A percentile compares a stretch with the other conserved stretches of the same genome.
phyloP scores from a whole-genome alignment of 2,888 invertebrate genomes.

The Synanthedon formicaeformis region DNA sequence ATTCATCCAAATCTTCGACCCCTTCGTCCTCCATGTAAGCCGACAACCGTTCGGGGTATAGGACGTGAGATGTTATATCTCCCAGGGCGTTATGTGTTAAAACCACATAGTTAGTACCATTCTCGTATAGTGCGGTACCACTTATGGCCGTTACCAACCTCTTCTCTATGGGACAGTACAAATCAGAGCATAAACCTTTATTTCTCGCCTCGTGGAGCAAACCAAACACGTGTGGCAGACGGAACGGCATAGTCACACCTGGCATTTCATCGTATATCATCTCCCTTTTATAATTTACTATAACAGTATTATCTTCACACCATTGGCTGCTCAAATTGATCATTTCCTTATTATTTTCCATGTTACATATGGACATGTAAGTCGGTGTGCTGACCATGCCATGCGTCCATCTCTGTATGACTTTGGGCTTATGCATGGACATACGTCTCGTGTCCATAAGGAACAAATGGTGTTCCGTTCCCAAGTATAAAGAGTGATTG shows the following conservation, averaged over 20 bases:
- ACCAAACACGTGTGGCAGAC: slow-evolving; percentile 41
- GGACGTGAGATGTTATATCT: slow-evolving; percentile 42
- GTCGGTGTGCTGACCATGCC: slow-evolving; percentile 64
- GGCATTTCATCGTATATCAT: slow-evolving; percentile 22
- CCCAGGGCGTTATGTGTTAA: slow-evolving; percentile 54
- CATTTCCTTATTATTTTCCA: slow-evolving; percentile 43
- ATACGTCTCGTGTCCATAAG: slow-evolving; percentile 41
- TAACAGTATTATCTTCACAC: slow-evolving; percentile 50
- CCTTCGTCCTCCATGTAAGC: slow-evolving; percentile 40
- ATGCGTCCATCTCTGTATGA: slow-evolving; percentile 69
- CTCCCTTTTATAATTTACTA: slow-evolving; percentile 27
- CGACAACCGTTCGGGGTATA: slow-evolving; percentile 40
- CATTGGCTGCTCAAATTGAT: slow-evolving; percentile 51
- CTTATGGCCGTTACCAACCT: slow-evolving; percentile 38
- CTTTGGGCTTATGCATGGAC: slow-evolving; percentile 17
- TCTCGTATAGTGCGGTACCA: slow-evolving; percentile 32
- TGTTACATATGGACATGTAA: slow-evolving; percentile 39
- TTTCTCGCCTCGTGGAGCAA: slow-evolving; percentile 35
- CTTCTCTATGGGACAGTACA: slow-evolving; percentile 36
- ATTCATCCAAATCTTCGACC: slow-evolving; percentile 31
- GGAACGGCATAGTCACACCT: slow-evolving; percentile 40
- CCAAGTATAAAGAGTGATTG: slow-evolving; percentile 36
- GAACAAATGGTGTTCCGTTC: slow-evolving; percentile 48
- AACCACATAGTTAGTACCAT: slow-evolving; percentile 34
- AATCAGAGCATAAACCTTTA: slow-evolving; percentile 35